phyloP scores from a whole-genome alignment of 2,888 invertebrate species.

The Epinotia brunnichana region DNA sequence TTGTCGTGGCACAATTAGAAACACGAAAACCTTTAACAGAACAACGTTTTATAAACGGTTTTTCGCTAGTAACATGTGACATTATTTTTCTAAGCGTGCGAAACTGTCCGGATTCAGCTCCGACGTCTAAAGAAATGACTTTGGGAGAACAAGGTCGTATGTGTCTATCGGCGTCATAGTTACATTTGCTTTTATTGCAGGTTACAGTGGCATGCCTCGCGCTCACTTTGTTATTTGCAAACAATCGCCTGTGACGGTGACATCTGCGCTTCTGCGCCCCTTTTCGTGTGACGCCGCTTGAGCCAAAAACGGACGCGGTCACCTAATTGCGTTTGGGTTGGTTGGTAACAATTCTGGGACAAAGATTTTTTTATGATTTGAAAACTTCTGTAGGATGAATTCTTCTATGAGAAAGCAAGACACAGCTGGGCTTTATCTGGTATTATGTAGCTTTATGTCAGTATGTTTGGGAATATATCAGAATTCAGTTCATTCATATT shows the following conservation, averaged over 20 bases:
- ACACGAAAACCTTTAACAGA: slow-evolving; percentile 10
- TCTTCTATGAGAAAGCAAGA: background rate
- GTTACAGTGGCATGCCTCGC: slow-evolving; percentile 44
- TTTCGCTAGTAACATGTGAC: background rate
- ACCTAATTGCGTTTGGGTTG: slow-evolving; percentile 34
- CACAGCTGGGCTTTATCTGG: background rate
- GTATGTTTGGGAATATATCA: too few species aligned
- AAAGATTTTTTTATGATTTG: background rate
- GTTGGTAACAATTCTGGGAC: slow-evolving; percentile 9
- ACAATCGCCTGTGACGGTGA: slow-evolving; percentile 67
- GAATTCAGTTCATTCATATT: too few species aligned
- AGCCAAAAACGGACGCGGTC: slow-evolving; percentile 28
- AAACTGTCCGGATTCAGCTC: slow-evolving; percentile 68
- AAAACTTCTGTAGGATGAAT: background rate
- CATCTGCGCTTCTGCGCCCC: slow-evolving; percentile 70
- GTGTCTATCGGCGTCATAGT: slow-evolving; percentile 8
- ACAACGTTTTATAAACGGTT: slow-evolving; percentile 5
- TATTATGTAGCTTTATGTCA: background rate
- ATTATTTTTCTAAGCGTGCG: slow-evolving; percentile 15
- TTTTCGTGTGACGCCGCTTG: slow-evolving; percentile 26
- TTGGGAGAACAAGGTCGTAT: slow-evolving; percentile 4
- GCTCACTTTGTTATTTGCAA: slow-evolving; percentile 79
- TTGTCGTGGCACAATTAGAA: slow-evolving; percentile 82
- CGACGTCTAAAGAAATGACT: background rate
- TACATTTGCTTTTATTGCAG: background rate